Conservation (phyloP, 2,797 vertebrate species). For the Malurus leucopterus region DNA sequence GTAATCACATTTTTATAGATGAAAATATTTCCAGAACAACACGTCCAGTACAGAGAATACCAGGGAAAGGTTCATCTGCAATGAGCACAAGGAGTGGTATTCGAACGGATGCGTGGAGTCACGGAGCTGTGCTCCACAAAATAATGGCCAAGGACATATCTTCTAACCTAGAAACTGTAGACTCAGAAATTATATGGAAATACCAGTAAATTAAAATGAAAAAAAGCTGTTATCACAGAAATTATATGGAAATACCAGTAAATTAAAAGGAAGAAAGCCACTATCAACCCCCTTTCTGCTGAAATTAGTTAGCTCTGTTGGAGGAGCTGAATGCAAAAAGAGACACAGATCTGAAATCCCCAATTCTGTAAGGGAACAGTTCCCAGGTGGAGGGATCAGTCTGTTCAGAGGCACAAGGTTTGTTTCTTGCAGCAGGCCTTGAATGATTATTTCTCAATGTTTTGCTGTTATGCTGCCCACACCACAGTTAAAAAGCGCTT, state of each 20-base stretch:
- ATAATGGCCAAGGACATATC: not conserved
- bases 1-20: not conserved
- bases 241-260: not conserved
- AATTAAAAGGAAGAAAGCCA: not conserved
- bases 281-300: not conserved
- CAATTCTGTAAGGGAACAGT: not conserved
- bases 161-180: not conserved
- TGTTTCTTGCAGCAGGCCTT: not conserved
- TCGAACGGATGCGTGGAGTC: not conserved
- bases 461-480: not conserved
- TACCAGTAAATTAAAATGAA: not conserved
- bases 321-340: not conserved
- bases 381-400: conserved; percentile 17
- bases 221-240: not conserved
- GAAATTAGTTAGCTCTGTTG: not conserved
- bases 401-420: not conserved
- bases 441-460: not conserved
- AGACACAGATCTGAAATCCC: not conserved
- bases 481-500: not conserved
- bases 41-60: not conserved
- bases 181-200: not conserved
- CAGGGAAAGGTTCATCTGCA: not conserved
- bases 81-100: not conserved
- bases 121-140: not conserved
- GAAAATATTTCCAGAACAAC: not conserved